Conservation (phyloP, 2,797 vertebrate genomes). For the Leptodactylus fallax region DNA sequence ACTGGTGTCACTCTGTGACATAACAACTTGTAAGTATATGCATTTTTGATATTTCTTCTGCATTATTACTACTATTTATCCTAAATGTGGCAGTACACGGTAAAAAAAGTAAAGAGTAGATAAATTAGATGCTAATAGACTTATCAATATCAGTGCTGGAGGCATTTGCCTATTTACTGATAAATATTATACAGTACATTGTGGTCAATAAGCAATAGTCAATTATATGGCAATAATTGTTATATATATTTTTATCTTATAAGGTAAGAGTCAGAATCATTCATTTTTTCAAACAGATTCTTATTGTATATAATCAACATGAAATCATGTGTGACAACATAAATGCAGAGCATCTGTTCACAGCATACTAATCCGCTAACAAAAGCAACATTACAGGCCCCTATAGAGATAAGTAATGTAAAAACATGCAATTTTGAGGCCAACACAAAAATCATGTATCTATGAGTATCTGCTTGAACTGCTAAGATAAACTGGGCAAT, state of each 20-base stretch:
- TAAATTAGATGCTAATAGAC: no score
- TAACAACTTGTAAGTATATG: no score
- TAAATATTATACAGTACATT: no score
- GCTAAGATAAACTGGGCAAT: background rate
- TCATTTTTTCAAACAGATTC: background rate
- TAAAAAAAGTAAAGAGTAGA: no score
- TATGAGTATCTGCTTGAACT: constrained; percentile 27
- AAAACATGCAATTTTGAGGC: background rate
- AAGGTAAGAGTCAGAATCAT: background rate
- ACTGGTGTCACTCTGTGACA: no score
- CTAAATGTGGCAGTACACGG: no score
- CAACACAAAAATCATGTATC: constrained; percentile 33
- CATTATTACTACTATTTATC: no score
- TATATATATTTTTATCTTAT: background rate
- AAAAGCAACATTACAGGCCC: constrained; percentile 21
- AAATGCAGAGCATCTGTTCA: background rate
- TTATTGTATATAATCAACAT: background rate
- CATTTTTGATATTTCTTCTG: no score
- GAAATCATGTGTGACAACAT: background rate
- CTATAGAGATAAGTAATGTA: constrained; percentile 1
- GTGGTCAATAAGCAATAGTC: no score
- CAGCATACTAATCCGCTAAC: constrained; percentile 51
- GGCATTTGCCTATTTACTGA: no score
- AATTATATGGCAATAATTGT: no score
- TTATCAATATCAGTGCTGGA: no score